Base-by-base conservation (phyloP, 2,797 vertebrate genomes). In the Agapornis canus region DNA sequence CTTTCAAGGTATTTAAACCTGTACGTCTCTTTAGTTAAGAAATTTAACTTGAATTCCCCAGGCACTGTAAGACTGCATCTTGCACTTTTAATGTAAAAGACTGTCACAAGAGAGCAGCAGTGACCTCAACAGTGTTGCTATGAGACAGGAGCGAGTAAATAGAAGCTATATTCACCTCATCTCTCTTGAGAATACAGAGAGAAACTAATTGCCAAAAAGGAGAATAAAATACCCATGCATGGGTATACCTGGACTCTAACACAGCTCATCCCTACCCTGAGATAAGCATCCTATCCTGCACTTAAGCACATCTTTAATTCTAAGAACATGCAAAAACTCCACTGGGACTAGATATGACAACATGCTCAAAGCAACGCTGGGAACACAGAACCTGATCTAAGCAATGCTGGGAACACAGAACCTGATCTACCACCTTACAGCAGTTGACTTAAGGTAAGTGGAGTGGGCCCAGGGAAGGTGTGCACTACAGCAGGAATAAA, bases 51-150 rank as follows among this genome's bases (percentile, higher is more conserved):
- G 10, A 64, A 82, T 45, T 94, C 43, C 75, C 47, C 92, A 92
- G 92, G 86, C 85, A 92, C 85, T 59, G 40, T 56, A 32, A 75
- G 59, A 43, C 49, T 88, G 54, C 77, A 88, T 81, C 93, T 90
- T 56, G 63, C 4, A 45, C 87, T 94, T 92, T 91, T 83, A 93
- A 91, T 89, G 84, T 88, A 86, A 89, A 87, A 95, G 88, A 51
- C 86, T 54, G 78, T 79, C 95, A 92, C 86, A 89, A 56, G 90
- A 91, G 88, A 96, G 92, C 94, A 95, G 93, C 88, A 94, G 86
- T 82, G 93, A 90, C 93, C 10, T 7, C 80, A 14, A 63, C 77
- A 77, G 93, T 48, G 93, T 94, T 95, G 92, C 95, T 89, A 92
- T 42, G 94, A 96, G 88, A 96, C 91, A 86, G 86, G 42, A 92